Base-by-base conservation (phyloP, 92 coral and sea anemone species). In the Epizoanthus scotinus region DNA sequence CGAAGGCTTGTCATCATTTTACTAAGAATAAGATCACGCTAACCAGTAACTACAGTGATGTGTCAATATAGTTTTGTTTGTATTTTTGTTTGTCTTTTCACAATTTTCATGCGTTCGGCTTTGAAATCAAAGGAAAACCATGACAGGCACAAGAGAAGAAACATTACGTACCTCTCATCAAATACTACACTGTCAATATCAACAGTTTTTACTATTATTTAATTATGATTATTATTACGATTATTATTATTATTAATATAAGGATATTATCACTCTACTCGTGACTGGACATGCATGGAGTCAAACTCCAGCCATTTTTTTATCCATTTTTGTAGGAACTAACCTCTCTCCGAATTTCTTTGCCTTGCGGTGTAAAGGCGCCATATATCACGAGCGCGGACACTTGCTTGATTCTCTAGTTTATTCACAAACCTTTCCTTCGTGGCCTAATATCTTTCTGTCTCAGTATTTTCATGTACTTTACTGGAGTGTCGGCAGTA, bases 361-460 rank as follows among this genome's bases (percentile, higher is more conserved):
- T 14, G 36, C 38, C 38, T 34, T 60, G 17, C 68, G 81, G 17
- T 56, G 81, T 21, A 75, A 25, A 38, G 81, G 81, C 42, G 69
- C 54, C 81, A 75, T 75, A 4, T 5, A 42, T 22, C 50, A 9
- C 7, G 69, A 5, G 21, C 0, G 28, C 25, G 29, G 13, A 24
- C 15, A 19, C 69, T 6, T 12, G 38, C 26, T 63, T 10, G 21
- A 44, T 44, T 13, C 26, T 63, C 44, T 15, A 20, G n/a, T 15
- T n/a, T 38, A 0, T 21, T 63, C 40, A 34, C 40, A 34, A 34
- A 34, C 6, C 40, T 34, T 34, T 34, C 40, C 40, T 34, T 34
- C 40, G 40, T 34, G 40, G 40, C 40, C 52, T 47, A 47, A 10
- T 47, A 47, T 47, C 52, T 47, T 47, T 1, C 14, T 47, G 17